A percentile compares a stretch with the other conserved stretches of the same genome.
These are phyloP conservation scores for Drosophila pandora DNA, from an alignment of 1,140 invertebrate genomes.

Conservation along the genomic window DNA sequence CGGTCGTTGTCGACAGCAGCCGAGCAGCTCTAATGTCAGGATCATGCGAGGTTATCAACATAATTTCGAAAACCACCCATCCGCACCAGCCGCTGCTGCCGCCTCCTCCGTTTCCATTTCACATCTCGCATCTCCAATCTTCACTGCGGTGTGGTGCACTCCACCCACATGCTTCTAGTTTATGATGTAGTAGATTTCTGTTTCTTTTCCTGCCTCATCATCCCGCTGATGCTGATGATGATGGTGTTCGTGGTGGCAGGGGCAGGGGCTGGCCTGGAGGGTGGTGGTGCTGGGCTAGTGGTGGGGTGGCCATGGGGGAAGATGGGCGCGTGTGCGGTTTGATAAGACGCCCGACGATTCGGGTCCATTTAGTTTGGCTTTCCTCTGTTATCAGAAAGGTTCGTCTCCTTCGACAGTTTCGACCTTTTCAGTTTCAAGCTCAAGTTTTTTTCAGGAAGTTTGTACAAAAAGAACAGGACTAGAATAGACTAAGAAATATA, in stretches of 20 bases:
- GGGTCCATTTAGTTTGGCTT: conserved; percentile 49
- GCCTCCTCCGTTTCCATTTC: not conserved
- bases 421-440: not conserved
- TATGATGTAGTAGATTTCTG: conserved; percentile 76
- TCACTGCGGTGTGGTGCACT: not conserved
- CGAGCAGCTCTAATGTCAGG: conserved; percentile 74
- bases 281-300: not conserved
- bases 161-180: conserved; percentile 67
- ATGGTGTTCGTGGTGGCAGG: conserved; percentile 19
- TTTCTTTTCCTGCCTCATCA: conserved; percentile 34
- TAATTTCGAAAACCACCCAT: conserved; percentile 66
- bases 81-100: conserved; percentile 24
- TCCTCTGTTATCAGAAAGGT: conserved; percentile 13
- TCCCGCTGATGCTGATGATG: conserved; percentile 3
- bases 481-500: too few species aligned
- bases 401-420: conserved; percentile 4
- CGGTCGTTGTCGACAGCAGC: conserved; percentile 27
- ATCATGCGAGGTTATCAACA: conserved; percentile 79
- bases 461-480: not conserved
- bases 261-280: not conserved
- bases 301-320: conserved; percentile 22
- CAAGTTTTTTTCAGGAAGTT: not conserved
- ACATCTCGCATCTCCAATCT: not conserved
- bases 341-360: conserved; percentile 63
- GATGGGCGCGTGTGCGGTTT: conserved; percentile 75